A percentile compares a stretch with the other conserved stretches of the same genome.
Conservation (phyloP, 1,140 invertebrate genomes). For the Mylabris phalerata region DNA sequence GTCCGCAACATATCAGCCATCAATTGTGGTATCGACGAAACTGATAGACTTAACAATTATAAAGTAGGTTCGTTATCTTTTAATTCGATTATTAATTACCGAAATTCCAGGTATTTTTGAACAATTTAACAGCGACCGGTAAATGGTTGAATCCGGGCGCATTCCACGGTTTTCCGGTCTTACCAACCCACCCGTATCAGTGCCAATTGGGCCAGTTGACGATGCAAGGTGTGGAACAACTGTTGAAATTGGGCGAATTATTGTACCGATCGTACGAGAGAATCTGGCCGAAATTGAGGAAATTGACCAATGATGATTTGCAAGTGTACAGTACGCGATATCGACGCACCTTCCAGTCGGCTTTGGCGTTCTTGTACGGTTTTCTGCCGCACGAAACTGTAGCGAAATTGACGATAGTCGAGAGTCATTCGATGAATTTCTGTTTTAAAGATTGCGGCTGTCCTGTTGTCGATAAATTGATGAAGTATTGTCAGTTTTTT, state of each 20-base stretch:
- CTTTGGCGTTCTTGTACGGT: slow-evolving; percentile 70
- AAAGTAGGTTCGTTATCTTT: slow-evolving; percentile 24
- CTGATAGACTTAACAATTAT: slow-evolving; percentile 32
- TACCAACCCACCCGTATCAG: slow-evolving; percentile 52
- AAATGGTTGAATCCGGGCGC: slow-evolving; percentile 70
- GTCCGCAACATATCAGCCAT: slow-evolving; percentile 66
- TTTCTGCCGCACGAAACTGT: slow-evolving; percentile 54
- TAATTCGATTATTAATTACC: neutral
- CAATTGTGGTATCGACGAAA: slow-evolving; percentile 58
- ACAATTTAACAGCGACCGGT: slow-evolving; percentile 51
- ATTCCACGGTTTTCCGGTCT: slow-evolving; percentile 73
- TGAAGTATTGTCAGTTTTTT: slow-evolving; percentile 27
- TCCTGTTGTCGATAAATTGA: slow-evolving; percentile 59
- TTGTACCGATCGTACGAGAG: slow-evolving; percentile 61
- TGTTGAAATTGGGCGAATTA: slow-evolving; percentile 67
- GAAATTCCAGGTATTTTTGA: slow-evolving; percentile 34
- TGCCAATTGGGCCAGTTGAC: slow-evolving; percentile 69
- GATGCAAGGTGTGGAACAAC: slow-evolving; percentile 54
- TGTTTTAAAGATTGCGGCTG: slow-evolving; percentile 79
- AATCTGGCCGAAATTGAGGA: slow-evolving; percentile 32
- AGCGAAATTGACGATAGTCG: slow-evolving; percentile 50
- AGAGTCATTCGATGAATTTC: slow-evolving; percentile 76
- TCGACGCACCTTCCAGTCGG: slow-evolving; percentile 82
- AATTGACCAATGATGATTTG: slow-evolving; percentile 52
- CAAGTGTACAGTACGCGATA: slow-evolving; percentile 75